Base-by-base conservation (phyloP, 2,797 vertebrate genomes). In the Heliangelus exortis region DNA sequence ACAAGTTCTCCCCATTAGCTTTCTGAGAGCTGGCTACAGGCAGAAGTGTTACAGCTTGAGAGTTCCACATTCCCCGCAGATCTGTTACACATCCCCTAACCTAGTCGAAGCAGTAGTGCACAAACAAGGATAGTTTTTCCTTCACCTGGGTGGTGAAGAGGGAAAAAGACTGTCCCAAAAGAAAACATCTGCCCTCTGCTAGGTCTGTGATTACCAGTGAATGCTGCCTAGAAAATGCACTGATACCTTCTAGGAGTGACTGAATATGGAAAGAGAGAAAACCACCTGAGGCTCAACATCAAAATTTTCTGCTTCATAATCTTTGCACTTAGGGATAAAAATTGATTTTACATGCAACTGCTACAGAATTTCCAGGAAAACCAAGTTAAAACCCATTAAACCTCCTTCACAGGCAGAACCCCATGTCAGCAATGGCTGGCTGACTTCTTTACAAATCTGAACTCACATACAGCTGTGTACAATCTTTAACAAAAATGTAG, bases 301-400 rank as follows among this genome's bases (percentile, higher is more conserved):
- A 65, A 58, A 67, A 95, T 96, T 93, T 96, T 90, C 91, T 92
- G 93, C 92, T 86, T 96, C 41, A 6, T 81, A 31, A 94, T 88
- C 69, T 86, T 92, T 88, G 62, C 59, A 74, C 90, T 90, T 95
- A 87, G 47, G 85, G 80, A 87, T 84, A 88, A 92, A 96, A 96
- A 96, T 89, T 61, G 71, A 91, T 96, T 96, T 91, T 73, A 87
- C 0, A 0, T 57, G 73, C 79, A 93, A 89, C 29, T 68, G 83
- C 63, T 84, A 57, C 26, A 90, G 50, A 68, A 89, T 83, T 88
- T 87, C 33, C 77, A 92, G 50, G 36, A 91, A 91, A 94, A 84
- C 10, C 45, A 65, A 29, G 41, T 55, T 87, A 82, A 91, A 90
- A 15, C 36, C 47, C 74, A 84, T 36, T 69, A 55, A 61, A 82